These are phyloP conservation scores for Lycopodina hypogea DNA, from an alignment of 37 sponge, comb jelly and placozoan genomes.

Conservation along the genomic window DNA sequence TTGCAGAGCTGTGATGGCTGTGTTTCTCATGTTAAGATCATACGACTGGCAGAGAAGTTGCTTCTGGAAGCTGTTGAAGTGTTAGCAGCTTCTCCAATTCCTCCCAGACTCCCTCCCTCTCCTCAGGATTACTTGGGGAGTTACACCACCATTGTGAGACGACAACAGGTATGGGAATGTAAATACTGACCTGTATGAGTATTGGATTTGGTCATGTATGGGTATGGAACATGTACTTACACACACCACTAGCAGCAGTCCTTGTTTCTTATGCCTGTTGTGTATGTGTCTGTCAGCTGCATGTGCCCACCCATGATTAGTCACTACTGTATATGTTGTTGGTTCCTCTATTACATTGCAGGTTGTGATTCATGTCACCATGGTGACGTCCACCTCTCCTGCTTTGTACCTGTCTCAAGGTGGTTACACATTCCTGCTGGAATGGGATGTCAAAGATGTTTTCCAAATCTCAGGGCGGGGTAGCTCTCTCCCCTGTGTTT, in stretches of 20 bases:
- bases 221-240: no score
- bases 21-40: conserved; percentile 22
- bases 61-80: conserved; percentile 14
- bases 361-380: neutral
- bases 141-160: no score
- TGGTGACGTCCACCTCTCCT: neutral
- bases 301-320: conserved; percentile 16
- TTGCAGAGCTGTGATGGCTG: conserved; percentile 60
- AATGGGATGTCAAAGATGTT: conserved; percentile 28
- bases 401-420: neutral
- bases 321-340: neutral
- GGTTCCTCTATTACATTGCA: neutral
- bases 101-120: no score
- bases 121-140: no score
- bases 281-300: neutral
- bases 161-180: no score
- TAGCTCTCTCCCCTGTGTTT: conserved; percentile 2
- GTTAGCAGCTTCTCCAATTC: no score
- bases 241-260: no score
- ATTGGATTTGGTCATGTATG: no score
- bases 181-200: no score
- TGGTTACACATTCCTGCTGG: conserved; percentile 8
- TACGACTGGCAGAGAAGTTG: conserved; percentile 17
- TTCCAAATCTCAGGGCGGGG: conserved; percentile 52
- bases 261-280: neutral